Evolutionary conservation across 2,888 invertebrate species (phyloP), one percentile per base, ranked within the genome.

Genomic region (Carterocephalus palaemon): DNA sequence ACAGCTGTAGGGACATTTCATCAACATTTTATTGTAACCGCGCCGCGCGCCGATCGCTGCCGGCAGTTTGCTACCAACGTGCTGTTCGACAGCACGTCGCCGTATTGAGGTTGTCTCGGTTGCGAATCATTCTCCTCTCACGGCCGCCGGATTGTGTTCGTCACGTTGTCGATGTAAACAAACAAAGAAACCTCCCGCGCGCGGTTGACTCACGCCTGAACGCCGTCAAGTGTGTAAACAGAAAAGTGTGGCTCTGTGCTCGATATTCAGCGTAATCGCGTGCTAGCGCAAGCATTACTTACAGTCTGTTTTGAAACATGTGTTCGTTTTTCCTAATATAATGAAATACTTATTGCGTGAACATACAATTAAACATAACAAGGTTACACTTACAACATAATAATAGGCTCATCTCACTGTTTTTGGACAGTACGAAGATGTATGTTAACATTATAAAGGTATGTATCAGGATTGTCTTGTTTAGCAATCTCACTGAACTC

Each of bases 51-150:
- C 20, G 45, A 32, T 12, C 24, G 36, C 20, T 54, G 56, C 62
- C 66, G 70, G 71, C 80, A 83, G 84, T 84, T 69, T 59, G 64
- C 69, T 64, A 66, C 63, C 59, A 65, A 63, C 68, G 59, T 60
- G 60, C 75, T 71, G 55, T 56, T 64, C 59, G 73, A 54, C 54
- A 60, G 66, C 75, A 79, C 56, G 59, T 55, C 31, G 13, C 17
- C 15, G 23, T 28, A 33, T 31, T 28, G 2, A 28, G 16, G 36
- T 32, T 26, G 15, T 41, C 28, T 34, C 28, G 20, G 15, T 42
- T 12, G 32, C 51, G 49, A 51, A 48, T 49, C 31, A 32, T 51
- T 55, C 43, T 39, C 49, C 33, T 51, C 50, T 52, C 48, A 56
- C 34, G 51, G 49, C 40, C 43, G 43, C 34, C 28, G 22, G 31